Conservation (phyloP, 92 coral and sea anemone species). For the Palythoa grandiflora region DNA sequence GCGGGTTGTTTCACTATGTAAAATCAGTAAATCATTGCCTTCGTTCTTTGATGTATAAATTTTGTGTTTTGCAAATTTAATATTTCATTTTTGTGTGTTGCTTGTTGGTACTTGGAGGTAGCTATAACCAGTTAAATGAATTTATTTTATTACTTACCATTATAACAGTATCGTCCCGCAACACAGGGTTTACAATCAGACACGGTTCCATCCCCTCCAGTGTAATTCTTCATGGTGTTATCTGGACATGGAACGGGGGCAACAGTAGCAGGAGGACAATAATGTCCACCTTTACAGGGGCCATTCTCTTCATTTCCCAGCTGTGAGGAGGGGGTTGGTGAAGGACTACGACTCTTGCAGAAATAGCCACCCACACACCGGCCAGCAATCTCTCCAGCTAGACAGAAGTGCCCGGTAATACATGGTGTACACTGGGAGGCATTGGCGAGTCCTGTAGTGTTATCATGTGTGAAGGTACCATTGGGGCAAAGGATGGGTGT, state of each 20-base stretch:
- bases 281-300: constrained; percentile 89
- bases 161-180: constrained; percentile 89
- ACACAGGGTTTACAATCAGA: constrained; percentile 91
- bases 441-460: constrained; percentile 79
- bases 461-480: constrained; percentile 91
- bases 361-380: constrained; percentile 91
- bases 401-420: constrained; percentile 86
- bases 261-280: constrained; percentile 91
- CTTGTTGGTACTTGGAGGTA: background rate
- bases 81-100: too few relatives aligned
- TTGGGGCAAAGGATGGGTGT: constrained; percentile 84
- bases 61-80: too few relatives aligned
- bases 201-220: constrained; percentile 86
- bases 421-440: constrained; percentile 89
- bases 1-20: too few relatives aligned
- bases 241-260: constrained; percentile 92
- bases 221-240: constrained; percentile 90
- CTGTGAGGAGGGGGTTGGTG: constrained; percentile 68
- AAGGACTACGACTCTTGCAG: constrained; percentile 98
- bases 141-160: constrained; percentile 69
- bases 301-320: constrained; percentile 81
- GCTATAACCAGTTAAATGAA: background rate
- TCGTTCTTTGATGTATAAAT: too few relatives aligned
- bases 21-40: too few relatives aligned
- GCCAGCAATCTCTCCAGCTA: constrained; percentile 81